Conservation (phyloP, 2,113 vertebrate genomes). For the Drymodes brunneopygia region DNA sequence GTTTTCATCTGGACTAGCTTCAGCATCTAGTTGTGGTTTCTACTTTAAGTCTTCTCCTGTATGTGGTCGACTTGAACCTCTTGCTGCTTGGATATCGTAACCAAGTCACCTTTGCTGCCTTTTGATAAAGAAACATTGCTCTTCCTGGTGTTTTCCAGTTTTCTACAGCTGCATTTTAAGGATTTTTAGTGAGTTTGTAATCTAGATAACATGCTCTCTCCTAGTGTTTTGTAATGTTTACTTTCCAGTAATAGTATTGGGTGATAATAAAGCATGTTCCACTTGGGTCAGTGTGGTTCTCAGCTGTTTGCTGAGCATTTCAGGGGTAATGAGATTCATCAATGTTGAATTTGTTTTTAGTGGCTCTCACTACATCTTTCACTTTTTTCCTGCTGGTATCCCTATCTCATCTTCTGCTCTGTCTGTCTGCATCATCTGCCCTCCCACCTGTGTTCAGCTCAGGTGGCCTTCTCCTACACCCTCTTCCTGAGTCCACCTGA, state of each 20-base stretch:
- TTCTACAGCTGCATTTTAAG: not conserved
- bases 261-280: not conserved
- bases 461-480: not conserved
- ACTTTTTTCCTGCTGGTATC: not conserved
- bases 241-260: not conserved
- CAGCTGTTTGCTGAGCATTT: not conserved
- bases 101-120: not conserved
- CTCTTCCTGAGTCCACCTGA: not conserved
- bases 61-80: fast-evolving
- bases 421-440: not conserved
- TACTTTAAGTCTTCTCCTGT: not conserved
- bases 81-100: not conserved
- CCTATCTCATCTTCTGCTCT: fast-evolving
- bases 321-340: not conserved
- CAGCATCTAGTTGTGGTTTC: not conserved
- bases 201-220: not conserved
- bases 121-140: not conserved
- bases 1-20: not conserved
- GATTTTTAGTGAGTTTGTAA: not conserved
- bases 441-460: not conserved
- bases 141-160: not conserved
- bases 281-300: not conserved
- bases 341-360: not conserved
- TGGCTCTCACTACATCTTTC: not conserved
- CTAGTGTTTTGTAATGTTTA: not conserved